Evolutionary conservation across 2,797 vertebrate genomes (phyloP), one percentile per base, ranked within the genome.

Genomic region (Adrianichthys oophorus): DNA sequence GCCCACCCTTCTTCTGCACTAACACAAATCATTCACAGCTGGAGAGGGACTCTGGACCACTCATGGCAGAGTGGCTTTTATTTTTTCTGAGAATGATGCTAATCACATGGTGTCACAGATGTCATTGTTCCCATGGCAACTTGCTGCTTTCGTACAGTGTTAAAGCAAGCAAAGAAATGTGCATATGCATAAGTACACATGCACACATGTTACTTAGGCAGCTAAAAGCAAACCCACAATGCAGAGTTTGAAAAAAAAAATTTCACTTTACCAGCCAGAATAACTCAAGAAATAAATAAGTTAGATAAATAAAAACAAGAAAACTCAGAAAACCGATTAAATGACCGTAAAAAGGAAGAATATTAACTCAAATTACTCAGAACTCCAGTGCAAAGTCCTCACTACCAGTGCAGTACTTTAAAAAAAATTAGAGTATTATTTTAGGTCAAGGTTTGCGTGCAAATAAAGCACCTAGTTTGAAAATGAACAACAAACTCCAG

Each of bases 51-150:
- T 42, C 52, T 0, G 3, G 62, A 73, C 74, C 72, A 75, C 64
- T 82, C 47, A 59, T 41, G 37, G 15, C 5, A 48, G 65, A 75
- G 62, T 63, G 67, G 55, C 13, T 62, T 57, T 66, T 65, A 58
- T 67, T 43, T 48, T 44, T 17, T 14, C 49, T 37, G 41, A 70
- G 51, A 61, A 62, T 56, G 55, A 79, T 50, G 70, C 64, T 62
- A 67, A 76, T 71, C 70, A 78, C 21, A 3, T 73, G 69, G 47
- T 56, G 56, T 67, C 65, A 81, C 74, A 66, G 72, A 85, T 82
- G 82, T 76, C 71, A 82, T 79, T 64, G 90, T 91, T 91, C 56
- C 88, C 88, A 91, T 90, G 83, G 90, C 68, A 90, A 92, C 87
- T 17, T 44, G 5, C 55, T 48, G 68, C 45, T 80, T 82, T 79